Percentiles rank a stretch among this genome's conserved stretches.
phyloP scores from a whole-genome alignment of 1,140 invertebrate genomes.

The Euura lappo region DNA sequence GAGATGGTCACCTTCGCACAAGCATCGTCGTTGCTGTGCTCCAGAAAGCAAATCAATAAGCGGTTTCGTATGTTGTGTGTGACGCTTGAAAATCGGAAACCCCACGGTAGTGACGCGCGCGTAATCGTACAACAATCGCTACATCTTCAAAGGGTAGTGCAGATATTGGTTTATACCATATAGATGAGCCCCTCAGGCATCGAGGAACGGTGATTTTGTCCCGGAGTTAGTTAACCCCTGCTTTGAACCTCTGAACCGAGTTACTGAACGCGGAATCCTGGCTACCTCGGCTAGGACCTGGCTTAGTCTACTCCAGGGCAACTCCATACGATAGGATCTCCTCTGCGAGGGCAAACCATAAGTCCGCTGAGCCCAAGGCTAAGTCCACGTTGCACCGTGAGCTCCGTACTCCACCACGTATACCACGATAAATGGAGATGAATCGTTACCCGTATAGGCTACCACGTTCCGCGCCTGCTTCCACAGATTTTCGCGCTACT shows the following conservation, averaged over 20 bases:
- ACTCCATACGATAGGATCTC: background rate
- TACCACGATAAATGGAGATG: background rate
- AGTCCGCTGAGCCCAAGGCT: slow-evolving; percentile 1
- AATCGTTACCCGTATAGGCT: background rate
- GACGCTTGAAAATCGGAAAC: too few species aligned
- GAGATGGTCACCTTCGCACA: too few species aligned
- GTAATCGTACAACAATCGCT: background rate
- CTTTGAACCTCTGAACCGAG: background rate
- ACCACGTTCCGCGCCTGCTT: too few species aligned
- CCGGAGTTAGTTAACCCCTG: background rate
- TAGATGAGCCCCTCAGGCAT: background rate
- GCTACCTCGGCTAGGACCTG: background rate
- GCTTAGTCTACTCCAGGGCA: background rate
- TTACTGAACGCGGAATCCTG: background rate
- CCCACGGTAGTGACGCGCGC: background rate
- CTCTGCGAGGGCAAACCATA: background rate
- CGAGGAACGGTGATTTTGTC: background rate
- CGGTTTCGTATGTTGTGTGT: too few species aligned
- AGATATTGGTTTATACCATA: background rate
- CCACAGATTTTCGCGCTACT: too few species aligned
- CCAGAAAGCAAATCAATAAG: too few species aligned
- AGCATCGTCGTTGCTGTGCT: too few species aligned
- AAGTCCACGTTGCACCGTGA: background rate
- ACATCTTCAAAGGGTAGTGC: background rate
- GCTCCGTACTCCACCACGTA: too few species aligned